Base-by-base conservation (phyloP, 2,797 vertebrate genomes). In the Macroramphosus scolopax region DNA sequence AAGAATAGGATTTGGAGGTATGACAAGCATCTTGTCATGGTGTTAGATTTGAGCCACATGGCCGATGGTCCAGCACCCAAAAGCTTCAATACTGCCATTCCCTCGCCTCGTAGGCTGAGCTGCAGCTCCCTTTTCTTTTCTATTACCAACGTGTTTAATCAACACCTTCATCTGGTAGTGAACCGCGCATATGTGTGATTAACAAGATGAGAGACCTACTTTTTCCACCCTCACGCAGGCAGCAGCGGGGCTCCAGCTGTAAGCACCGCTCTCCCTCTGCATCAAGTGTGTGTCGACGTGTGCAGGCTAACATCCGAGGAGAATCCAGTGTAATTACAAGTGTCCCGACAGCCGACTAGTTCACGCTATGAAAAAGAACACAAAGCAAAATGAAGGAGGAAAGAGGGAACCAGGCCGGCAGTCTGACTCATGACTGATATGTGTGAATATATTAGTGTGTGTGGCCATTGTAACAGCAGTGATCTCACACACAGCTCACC, bases 141-240 rank as follows among this genome's bases (percentile, higher is more conserved):
- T 58, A 24, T 32, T 36, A 26, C 48, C 47, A 57, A 20, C 1
- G 20, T 63, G 63, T 75, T 77, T 79, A 77, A 83, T 82, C 84
- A 80, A 79, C 82, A 79, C 80, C 42, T 75, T 78, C 51, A 49
- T 57, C 57, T 63, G 3, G 32, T 63, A 54, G 36, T 12, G 30
- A 72, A 57, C 50, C 51, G 54, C n/a, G n/a, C n/a, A n/a, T 17
- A 68, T 32, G 48, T 82, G 83, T 77, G 73, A 81, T 84, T 80
- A 86, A 79, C 46, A 52, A 63, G 61, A 83, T 25, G 65, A 56
- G 72, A 79, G 73, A 74, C 78, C 82, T 80, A 79, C 63, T 77
- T 83, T 80, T 65, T 49, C 59, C 60, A 40, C 40, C 54, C 36
- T 73, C 68, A 56, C 57, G 50, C 42, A 72, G 56, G 63, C 46